Evolutionary conservation across 2,797 vertebrate genomes (phyloP).

Genomic region (Rhyacichthys aspro): DNA sequence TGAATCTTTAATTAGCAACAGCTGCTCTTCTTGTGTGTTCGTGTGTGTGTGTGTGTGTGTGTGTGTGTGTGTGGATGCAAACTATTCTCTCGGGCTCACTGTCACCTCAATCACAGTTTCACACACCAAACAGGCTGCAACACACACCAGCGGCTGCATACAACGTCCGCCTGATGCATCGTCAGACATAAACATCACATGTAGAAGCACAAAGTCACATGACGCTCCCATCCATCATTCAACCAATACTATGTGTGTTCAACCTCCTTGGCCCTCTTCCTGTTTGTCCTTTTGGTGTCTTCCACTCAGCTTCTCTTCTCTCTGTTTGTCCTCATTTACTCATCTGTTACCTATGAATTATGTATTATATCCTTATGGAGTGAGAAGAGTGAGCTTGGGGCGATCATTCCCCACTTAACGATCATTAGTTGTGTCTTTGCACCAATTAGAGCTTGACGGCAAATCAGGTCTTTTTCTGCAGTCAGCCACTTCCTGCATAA

Average conservation of each 20-base stretch:
- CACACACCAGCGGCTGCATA: conserved; percentile 1
- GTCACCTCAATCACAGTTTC: conserved; percentile 71
- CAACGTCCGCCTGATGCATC: conserved; percentile 2
- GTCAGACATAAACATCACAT: conserved; percentile 8
- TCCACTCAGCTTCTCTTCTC: conserved; percentile 28
- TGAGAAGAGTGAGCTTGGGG: conserved; percentile 74
- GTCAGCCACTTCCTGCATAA: conserved; percentile 60
- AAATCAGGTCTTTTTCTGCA: conserved; percentile 56
- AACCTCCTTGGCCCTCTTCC: conserved; percentile 32
- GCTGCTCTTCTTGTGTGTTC: conserved; percentile 72
- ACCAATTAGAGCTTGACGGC: conserved; percentile 70
- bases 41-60: conserved; percentile 27
- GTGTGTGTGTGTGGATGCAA: conserved; percentile 55
- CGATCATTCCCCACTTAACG: conserved; percentile 72
- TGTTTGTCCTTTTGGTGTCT: conserved; percentile 38
- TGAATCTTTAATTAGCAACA: conserved; percentile 88
- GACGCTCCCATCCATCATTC: no score
- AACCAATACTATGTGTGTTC: no score
- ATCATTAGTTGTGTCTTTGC: conserved; percentile 76
- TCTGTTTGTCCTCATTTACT: conserved; percentile 69
- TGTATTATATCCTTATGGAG: conserved; percentile 78
- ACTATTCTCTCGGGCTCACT: conserved; percentile 68
- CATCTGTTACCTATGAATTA: conserved; percentile 78
- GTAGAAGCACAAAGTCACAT: background rate
- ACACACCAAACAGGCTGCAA: conserved; percentile 52